These are phyloP conservation scores for Heliconius ethilla DNA, from an alignment of 2,888 invertebrate species.

Conservation along the genomic window DNA sequence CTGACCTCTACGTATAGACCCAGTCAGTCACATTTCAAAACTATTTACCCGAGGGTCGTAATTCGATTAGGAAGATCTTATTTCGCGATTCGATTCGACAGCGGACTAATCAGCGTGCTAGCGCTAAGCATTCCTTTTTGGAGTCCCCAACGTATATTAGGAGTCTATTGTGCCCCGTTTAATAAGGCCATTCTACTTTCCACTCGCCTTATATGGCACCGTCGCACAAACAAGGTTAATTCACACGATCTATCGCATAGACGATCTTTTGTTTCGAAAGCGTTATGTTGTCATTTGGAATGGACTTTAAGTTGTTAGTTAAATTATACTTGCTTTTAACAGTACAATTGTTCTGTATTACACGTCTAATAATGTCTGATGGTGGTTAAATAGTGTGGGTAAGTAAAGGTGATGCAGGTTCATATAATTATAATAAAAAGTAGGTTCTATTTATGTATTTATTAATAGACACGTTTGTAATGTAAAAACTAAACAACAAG, in stretches of 20 bases:
- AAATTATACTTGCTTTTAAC: conserved; percentile 11
- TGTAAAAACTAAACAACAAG: neutral
- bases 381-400: neutral
- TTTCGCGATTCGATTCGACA: conserved; percentile 72
- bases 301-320: conserved; percentile 13
- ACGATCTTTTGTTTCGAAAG: conserved; percentile 43
- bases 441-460: neutral
- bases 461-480: neutral
- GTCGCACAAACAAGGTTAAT: conserved; percentile 61
- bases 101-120: conserved; percentile 46
- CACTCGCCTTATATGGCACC: conserved; percentile 58
- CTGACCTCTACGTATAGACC: conserved; percentile 21
- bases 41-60: conserved; percentile 59
- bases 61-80: conserved; percentile 73
- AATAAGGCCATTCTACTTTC: conserved; percentile 63
- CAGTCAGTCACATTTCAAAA: conserved; percentile 55
- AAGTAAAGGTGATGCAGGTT: neutral
- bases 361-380: neutral
- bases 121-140: conserved; percentile 45
- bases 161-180: conserved; percentile 59
- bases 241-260: conserved; percentile 55
- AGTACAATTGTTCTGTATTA: conserved; percentile 3
- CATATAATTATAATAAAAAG: neutral
- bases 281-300: conserved; percentile 37
- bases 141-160: conserved; percentile 50